Conservation (phyloP, 2,888 invertebrate species). For the Belgica antarctica region DNA sequence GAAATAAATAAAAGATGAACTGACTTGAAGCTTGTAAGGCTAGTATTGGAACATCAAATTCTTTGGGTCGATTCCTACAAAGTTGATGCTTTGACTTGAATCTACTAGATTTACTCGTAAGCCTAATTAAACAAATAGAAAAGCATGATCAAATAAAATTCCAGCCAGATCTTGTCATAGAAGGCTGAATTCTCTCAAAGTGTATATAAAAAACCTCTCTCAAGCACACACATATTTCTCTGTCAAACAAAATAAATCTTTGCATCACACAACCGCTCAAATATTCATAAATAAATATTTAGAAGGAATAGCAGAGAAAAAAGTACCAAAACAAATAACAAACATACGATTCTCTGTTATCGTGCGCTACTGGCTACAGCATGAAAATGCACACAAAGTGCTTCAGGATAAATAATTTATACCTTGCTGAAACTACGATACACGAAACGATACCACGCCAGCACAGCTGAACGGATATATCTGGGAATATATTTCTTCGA, state of each 20-base stretch:
- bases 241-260: constrained; percentile 35
- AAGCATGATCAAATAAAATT: no score
- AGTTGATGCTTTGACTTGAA: no score
- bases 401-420: constrained; percentile 34
- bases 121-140: no score
- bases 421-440: neutral
- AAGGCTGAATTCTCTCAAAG: constrained; percentile 11
- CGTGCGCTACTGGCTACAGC: constrained; percentile 17
- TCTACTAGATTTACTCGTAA: no score
- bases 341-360: constrained; percentile 28
- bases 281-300: constrained; percentile 29
- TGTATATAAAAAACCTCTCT: constrained; percentile 9
- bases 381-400: constrained; percentile 1
- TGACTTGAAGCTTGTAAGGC: no score
- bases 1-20: no score
- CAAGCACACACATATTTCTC: neutral
- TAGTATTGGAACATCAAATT: no score
- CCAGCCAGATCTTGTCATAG: no score
- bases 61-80: no score
- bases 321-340: constrained; percentile 18
- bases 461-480: neutral
- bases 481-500: neutral
- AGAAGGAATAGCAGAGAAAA: constrained; percentile 4
- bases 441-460: neutral
- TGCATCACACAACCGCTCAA: constrained; percentile 19